Evolutionary conservation across 2,113 vertebrate genomes (phyloP), one percentile per base, ranked within the genome.

Genomic region (Oryzias celebensis): DNA sequence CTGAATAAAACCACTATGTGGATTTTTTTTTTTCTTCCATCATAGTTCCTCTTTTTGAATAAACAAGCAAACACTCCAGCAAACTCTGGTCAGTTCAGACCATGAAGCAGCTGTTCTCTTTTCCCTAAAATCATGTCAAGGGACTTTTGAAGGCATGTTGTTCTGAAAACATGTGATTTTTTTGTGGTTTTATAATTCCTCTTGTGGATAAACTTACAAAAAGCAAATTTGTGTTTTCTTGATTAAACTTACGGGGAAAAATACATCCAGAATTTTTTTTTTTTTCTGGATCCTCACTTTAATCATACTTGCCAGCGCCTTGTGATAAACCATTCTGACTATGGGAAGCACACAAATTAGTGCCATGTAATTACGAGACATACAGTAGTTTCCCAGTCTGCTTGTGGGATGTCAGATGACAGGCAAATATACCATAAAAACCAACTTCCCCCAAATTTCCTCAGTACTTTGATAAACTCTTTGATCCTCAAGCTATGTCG

Each of bases 1-100:
- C 73, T 88, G 73, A 91, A 89, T 81, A 83, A 88, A 51, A 52
- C 61, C 68, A 81, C 81, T 87, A 77, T 90, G 68, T 50, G 50
- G 55, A 70, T 22, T 4, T 70, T 83, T 64, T 42, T 53, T 64
- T 54, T 42, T 61, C 57, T 58, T 45, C 14, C 43, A 55, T 75
- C 61, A 56, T 53, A 65, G 65, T 73, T 76, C 49, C 62, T 67
- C 57, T 75, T 75, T 77, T 69, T 47, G 20, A 45, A 65, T 68
- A 62, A 57, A 6, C 23, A 18, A 53, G 52, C 14, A 36, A 36
- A 36, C 36, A 36, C 36, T 13, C 67, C 66, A 71, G 52, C 17
- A 52, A 58, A 60, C 43, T 52, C 68, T 49, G 56, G 55, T 63
- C 17, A 58, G 58, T 71, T 70, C 61, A 47, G 72, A 75, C 49